Percentiles rank a stretch among this genome's conserved stretches.
phyloP scores from a whole-genome alignment of 2,113 vertebrate genomes.

The Meleagris gallopavo region DNA sequence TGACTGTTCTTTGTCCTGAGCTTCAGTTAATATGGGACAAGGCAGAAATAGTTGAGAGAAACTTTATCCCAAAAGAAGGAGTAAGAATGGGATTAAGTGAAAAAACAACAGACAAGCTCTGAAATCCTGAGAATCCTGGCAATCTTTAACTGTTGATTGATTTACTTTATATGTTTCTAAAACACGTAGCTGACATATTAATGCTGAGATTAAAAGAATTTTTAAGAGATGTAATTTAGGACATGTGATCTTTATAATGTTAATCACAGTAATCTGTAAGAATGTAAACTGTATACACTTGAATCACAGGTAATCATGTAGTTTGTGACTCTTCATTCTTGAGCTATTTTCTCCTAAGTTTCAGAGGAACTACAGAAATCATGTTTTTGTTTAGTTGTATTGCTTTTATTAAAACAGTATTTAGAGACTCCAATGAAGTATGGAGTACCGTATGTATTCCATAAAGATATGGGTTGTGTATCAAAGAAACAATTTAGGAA shows the following conservation, averaged over 20 bases:
- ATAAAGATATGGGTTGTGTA: background rate
- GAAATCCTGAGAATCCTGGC: rapidly evolving
- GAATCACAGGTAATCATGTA: background rate
- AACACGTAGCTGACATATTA: background rate
- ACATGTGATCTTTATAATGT: background rate
- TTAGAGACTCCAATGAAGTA: background rate
- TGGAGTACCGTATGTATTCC: background rate
- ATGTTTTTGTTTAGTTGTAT: background rate
- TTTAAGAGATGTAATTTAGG: background rate
- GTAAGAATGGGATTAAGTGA: background rate
- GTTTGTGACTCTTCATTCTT: background rate
- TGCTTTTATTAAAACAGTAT: constrained; percentile 1
- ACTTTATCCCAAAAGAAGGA: background rate
- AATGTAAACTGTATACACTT: background rate
- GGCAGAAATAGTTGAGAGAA: background rate
- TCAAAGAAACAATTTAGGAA: background rate
- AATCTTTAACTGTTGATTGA: background rate
- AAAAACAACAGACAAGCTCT: background rate
- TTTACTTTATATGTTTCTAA: background rate
- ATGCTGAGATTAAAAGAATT: background rate
- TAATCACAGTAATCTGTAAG: background rate
- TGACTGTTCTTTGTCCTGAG: background rate
- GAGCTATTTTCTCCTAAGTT: background rate
- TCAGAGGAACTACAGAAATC: background rate
- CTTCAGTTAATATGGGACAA: background rate